phyloP scores from a whole-genome alignment of 2,113 vertebrate species.

The Guaruba guarouba region DNA sequence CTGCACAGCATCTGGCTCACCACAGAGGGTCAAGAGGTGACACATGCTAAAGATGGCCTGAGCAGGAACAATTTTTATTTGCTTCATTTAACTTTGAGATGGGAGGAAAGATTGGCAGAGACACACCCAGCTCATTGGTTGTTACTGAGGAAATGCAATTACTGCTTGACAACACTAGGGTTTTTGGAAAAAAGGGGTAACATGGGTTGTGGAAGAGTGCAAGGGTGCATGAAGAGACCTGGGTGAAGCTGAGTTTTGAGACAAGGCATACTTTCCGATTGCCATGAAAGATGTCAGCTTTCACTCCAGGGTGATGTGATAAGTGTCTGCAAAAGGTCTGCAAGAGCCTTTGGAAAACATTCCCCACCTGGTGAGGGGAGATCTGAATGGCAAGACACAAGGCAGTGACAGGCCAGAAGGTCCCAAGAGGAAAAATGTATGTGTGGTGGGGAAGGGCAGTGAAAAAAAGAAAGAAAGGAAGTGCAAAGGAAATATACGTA shows the following conservation, averaged over 20 bases:
- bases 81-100: background rate
- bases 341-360: background rate
- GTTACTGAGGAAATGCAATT: background rate
- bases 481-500: background rate
- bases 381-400: background rate
- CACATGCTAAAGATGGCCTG: background rate
- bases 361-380: background rate
- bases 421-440: background rate
- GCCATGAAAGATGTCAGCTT: background rate
- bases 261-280: background rate
- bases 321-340: background rate
- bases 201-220: background rate
- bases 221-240: background rate
- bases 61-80: background rate
- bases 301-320: background rate
- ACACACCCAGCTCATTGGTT: background rate
- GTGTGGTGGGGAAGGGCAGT: background rate
- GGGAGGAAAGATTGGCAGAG: background rate
- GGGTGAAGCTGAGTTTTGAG: background rate
- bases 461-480: background rate
- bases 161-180: background rate
- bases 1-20: constrained; percentile 61
- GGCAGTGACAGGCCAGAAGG: background rate
- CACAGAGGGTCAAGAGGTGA: constrained; percentile 9
- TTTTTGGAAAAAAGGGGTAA: background rate